A percentile compares a stretch with the other conserved stretches of the same genome.
Evolutionary conservation across 2,888 invertebrate species (phyloP).

Genomic region (Arctia plantaginis): DNA sequence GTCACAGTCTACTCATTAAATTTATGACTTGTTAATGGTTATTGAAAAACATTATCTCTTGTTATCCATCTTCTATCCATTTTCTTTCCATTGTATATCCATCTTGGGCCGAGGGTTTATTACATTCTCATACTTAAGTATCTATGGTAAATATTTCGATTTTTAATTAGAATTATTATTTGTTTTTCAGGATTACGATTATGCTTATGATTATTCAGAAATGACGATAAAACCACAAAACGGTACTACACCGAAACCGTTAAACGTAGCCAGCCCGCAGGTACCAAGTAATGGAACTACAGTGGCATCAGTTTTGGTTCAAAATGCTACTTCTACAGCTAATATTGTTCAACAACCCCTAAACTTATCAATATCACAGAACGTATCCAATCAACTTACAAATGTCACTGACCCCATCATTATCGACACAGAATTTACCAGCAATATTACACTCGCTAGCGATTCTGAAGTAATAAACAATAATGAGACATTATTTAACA

Average conservation of each 20-base stretch:
- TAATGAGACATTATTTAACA: not conserved
- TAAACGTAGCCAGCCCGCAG: constrained; percentile 62
- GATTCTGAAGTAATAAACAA: not conserved
- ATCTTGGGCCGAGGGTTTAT: not conserved
- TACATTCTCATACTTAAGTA: not conserved
- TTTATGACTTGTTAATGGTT: not conserved
- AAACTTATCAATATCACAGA: constrained; percentile 33
- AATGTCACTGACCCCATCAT: constrained; percentile 17
- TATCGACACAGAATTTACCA: not conserved
- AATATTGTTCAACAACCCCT: not conserved
- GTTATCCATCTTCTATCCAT: no score
- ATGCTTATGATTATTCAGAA: constrained; percentile 90
- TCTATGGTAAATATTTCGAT: not conserved
- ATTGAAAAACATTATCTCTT: no score
- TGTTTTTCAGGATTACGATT: constrained; percentile 89
- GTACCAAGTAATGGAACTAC: constrained; percentile 58
- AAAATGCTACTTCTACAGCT: not conserved
- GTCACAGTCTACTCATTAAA: not conserved
- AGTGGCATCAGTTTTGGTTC: constrained; percentile 35
- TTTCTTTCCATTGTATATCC: no score
- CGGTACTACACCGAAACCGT: constrained; percentile 77
- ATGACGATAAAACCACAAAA: constrained; percentile 89
- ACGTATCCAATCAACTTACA: constrained; percentile 21
- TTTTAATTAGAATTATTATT: not conserved
- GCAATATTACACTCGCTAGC: not conserved